phyloP scores from a whole-genome alignment of 2,888 invertebrate genomes.

The Lomographa bimaculata region DNA sequence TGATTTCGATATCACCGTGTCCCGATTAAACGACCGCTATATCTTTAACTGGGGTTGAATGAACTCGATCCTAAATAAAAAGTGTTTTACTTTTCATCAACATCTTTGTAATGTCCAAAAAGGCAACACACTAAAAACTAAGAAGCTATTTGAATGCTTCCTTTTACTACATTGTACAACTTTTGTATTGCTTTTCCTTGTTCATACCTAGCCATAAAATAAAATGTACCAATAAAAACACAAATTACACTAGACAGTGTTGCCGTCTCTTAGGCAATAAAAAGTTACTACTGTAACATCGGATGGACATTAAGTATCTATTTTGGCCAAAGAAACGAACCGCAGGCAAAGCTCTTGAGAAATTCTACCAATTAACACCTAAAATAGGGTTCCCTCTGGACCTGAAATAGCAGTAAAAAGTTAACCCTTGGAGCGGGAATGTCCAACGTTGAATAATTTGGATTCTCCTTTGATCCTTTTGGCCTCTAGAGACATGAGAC shows the following conservation, averaged over 20 bases:
- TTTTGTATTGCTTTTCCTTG: slow-evolving; percentile 22
- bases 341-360: slow-evolving; percentile 35
- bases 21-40: too few relatives aligned
- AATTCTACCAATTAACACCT: slow-evolving; percentile 43
- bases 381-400: slow-evolving; percentile 36
- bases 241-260: slow-evolving; percentile 22
- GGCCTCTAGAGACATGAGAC: slow-evolving; percentile 38
- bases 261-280: slow-evolving; percentile 18
- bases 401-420: slow-evolving; percentile 45
- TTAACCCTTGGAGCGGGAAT: slow-evolving; percentile 43
- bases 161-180: slow-evolving; percentile 18
- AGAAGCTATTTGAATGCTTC: slow-evolving; percentile 18
- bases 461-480: slow-evolving; percentile 49
- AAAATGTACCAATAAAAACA: slow-evolving; percentile 24
- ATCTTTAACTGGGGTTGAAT: too few relatives aligned
- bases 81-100: too few relatives aligned
- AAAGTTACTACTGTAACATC: slow-evolving; percentile 22
- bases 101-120: slow-evolving; percentile 3
- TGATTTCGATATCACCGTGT: too few relatives aligned
- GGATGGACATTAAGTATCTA: slow-evolving; percentile 26
- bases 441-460: slow-evolving; percentile 49
- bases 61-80: too few relatives aligned
- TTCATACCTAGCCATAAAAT: slow-evolving; percentile 23
- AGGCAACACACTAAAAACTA: slow-evolving; percentile 9
- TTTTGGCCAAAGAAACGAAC: slow-evolving; percentile 18